phyloP scores from a whole-genome alignment of 2,888 invertebrate genomes.

The Athalia cordata region DNA sequence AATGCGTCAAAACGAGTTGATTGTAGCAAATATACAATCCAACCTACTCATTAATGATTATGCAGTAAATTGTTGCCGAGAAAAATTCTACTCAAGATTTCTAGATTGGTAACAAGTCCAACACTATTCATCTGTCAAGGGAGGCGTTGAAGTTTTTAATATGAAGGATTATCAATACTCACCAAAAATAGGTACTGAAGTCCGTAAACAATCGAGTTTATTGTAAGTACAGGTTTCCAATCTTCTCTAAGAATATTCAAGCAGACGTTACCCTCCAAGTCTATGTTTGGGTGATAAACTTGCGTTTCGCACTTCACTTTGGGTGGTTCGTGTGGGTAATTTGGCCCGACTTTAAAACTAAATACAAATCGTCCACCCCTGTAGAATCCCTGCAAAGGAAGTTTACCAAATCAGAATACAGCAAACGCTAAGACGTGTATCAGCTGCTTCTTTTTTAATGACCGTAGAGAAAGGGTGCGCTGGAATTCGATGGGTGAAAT shows the following conservation, averaged over 20 bases:
- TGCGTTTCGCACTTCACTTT: constrained; percentile 99
- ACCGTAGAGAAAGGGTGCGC: background rate
- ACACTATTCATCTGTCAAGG: background rate
- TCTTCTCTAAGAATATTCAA: constrained; percentile 98
- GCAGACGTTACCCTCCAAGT: constrained; percentile 98
- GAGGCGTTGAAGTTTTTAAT: background rate
- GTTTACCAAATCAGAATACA: background rate
- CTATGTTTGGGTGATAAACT: constrained; percentile 99
- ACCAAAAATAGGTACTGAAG: constrained; percentile 97
- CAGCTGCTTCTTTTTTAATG: background rate
- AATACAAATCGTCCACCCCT: constrained; percentile 95
- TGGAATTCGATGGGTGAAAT: background rate
- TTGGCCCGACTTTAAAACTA: constrained; percentile 98
- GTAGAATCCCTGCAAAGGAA: constrained; percentile 85
- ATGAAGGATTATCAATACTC: constrained; percentile 62
- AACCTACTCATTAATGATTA: constrained; percentile 6
- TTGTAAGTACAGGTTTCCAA: constrained; percentile 99
- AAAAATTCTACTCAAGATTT: no score
- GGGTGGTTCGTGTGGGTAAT: constrained; percentile 98
- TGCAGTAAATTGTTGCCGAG: no score
- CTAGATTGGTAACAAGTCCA: background rate
- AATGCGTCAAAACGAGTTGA: constrained; percentile 38
- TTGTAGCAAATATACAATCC: constrained; percentile 46
- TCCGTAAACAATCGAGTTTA: constrained; percentile 98
- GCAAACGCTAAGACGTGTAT: background rate